Evolutionary conservation across 1,140 invertebrate species (phyloP).

Genomic region (Homarus americanus): DNA sequence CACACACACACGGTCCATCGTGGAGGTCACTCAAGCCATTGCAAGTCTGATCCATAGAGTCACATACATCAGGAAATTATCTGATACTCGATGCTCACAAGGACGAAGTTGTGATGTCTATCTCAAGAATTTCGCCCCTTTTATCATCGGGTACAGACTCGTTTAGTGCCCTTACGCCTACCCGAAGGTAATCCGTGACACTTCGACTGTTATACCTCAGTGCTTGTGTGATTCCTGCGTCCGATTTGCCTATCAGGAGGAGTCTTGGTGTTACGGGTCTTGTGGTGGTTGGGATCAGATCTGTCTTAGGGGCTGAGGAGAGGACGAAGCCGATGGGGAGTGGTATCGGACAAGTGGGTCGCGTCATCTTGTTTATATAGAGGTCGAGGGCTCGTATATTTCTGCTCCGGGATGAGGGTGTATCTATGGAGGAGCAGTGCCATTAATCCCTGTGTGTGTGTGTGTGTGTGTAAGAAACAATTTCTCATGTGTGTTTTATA

Average conservation of each 20-base stretch:
- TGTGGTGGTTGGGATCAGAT: too few relatives aligned
- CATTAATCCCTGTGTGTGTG: conserved; percentile 28
- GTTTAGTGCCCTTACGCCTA: too few relatives aligned
- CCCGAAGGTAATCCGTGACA: too few relatives aligned
- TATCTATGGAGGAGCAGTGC: conserved; percentile 5
- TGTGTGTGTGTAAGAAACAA: conserved; percentile 43
- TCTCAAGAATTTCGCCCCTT: conserved; percentile 23
- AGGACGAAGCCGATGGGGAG: neutral
- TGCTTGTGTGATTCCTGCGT: too few relatives aligned
- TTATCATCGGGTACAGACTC: too few relatives aligned
- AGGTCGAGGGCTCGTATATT: conserved; percentile 31
- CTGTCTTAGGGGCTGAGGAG: too few relatives aligned
- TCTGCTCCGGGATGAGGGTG: conserved; percentile 21
- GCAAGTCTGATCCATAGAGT: neutral
- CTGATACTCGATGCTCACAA: conserved; percentile 38
- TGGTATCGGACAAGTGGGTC: conserved; percentile 10
- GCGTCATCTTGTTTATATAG: conserved; percentile 40
- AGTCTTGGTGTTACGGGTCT: too few relatives aligned
- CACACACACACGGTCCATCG: too few relatives aligned
- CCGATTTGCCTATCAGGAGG: too few relatives aligned
- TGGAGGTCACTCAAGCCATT: neutral
- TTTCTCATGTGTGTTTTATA: too few relatives aligned
- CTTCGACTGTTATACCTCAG: too few relatives aligned
- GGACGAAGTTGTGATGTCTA: conserved; percentile 27
- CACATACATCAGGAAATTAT: conserved; percentile 45